Evolutionary conservation across 2,888 invertebrate genomes (phyloP).

Genomic region (Limenitis camilla): DNA sequence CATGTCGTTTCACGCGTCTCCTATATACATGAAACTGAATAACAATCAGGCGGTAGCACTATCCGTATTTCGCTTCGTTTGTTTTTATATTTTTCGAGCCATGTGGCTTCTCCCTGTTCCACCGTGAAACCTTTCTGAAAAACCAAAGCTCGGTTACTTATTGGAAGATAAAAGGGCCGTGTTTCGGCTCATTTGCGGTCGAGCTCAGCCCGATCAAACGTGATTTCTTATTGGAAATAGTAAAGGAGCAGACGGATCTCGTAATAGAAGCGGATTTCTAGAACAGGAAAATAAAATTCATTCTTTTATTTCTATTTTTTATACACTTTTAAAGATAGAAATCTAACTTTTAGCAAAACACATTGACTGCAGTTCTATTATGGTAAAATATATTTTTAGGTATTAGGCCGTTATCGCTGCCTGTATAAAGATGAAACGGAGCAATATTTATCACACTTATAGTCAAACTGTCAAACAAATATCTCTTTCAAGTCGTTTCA

Average conservation of each 20-base stretch:
- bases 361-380: too few relatives aligned
- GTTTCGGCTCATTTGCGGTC: conserved; percentile 69
- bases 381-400: not conserved
- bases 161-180: conserved; percentile 66
- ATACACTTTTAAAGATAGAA: not conserved
- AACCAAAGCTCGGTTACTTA: conserved; percentile 61
- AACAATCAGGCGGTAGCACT: conserved; percentile 53
- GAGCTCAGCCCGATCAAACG: conserved; percentile 55
- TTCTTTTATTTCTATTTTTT: not conserved
- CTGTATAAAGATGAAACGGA: conserved; percentile 18
- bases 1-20: conserved; percentile 44
- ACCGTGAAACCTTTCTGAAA: conserved; percentile 37
- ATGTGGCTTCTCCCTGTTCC: conserved; percentile 46
- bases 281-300: conserved; percentile 2
- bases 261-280: conserved; percentile 9
- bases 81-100: conserved; percentile 65
- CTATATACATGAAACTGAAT: conserved; percentile 50
- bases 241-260: conserved; percentile 39
- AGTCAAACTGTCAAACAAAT: conserved; percentile 49
- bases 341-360: too few relatives aligned
- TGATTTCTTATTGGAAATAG: conserved; percentile 63
- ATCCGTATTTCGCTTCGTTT: conserved; percentile 59
- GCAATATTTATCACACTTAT: conserved; percentile 26
- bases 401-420: conserved; percentile 11
- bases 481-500: conserved; percentile 54